Percentiles rank a stretch among this genome's conserved stretches.
These are phyloP conservation scores for Corythornis leucogaster DNA, from an alignment of 2,797 vertebrate genomes.

Conservation along the genomic window DNA sequence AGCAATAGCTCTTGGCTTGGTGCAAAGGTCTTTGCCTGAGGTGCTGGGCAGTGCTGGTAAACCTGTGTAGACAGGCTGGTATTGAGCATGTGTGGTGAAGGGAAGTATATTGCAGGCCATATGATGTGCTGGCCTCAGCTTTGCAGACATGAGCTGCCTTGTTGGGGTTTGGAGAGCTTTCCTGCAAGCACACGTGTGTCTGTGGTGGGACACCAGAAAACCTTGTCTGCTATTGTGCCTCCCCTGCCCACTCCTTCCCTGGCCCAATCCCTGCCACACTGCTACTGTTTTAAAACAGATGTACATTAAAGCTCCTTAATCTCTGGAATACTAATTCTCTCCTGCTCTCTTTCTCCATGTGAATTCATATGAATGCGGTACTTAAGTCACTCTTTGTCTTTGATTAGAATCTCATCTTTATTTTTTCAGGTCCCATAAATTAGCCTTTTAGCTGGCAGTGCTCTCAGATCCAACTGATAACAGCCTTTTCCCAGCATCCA, in stretches of 20 bases:
- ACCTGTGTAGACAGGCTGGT: neutral
- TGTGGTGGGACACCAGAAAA: neutral
- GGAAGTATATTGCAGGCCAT: neutral
- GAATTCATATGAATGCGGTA: neutral
- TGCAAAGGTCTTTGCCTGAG: neutral
- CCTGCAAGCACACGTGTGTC: neutral
- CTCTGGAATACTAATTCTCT: conserved; percentile 20
- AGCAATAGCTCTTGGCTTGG: neutral
- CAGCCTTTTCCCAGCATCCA: conserved; percentile 4
- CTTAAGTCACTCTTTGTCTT: conserved; percentile 22
- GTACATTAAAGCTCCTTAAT: neutral
- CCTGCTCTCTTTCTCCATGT: neutral
- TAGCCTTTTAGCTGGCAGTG: conserved; percentile 37
- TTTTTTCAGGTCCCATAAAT: conserved; percentile 41
- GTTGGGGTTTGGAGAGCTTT: neutral
- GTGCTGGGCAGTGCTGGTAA: neutral
- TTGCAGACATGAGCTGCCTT: neutral
- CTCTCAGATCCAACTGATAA: conserved; percentile 36
- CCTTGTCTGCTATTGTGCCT: neutral
- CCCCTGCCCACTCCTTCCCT: rapidly evolving
- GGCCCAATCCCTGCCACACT: neutral
- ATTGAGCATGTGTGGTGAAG: neutral
- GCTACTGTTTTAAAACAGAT: neutral
- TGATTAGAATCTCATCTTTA: conserved; percentile 52
- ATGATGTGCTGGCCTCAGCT: neutral